Percentiles rank a stretch among this genome's conserved stretches.
Evolutionary conservation across 2,113 vertebrate genomes (phyloP).

Genomic region (Bettongia penicillata): DNA sequence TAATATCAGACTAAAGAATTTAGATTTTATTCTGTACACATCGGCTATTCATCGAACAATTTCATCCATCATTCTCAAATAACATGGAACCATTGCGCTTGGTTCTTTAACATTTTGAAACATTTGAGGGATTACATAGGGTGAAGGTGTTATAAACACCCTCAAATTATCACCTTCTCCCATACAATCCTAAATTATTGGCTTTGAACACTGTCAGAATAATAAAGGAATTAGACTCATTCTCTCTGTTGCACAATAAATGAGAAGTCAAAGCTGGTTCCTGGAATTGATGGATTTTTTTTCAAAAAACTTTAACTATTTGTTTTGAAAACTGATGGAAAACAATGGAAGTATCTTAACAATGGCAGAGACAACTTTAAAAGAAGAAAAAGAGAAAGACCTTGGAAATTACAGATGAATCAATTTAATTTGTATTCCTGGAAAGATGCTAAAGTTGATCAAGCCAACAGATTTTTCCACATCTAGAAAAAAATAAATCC

Average conservation of each 20-base stretch:
- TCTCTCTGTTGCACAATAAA: not conserved
- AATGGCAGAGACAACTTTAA: fast-evolving
- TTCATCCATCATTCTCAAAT: fast-evolving
- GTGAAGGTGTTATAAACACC: not conserved
- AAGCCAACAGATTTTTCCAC: not conserved
- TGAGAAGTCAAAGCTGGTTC: not conserved
- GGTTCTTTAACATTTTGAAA: not conserved
- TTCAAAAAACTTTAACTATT: not conserved
- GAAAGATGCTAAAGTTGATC: not conserved
- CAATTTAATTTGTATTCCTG: fast-evolving
- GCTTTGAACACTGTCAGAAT: not conserved
- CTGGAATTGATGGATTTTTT: not conserved
- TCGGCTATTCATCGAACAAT: not conserved
- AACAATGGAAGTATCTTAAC: not conserved
- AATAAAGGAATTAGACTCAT: not conserved
- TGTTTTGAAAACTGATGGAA: not conserved
- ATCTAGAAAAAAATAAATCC: fast-evolving
- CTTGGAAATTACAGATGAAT: fast-evolving
- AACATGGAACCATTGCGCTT: not conserved
- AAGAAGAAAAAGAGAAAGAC: fast-evolving
- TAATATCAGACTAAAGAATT: too few species aligned
- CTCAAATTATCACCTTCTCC: fast-evolving
- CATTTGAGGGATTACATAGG: not conserved
- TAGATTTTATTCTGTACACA: not conserved
- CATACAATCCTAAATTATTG: fast-evolving